phyloP scores from a whole-genome alignment of 2,888 invertebrate species.

The Dastarcus helophoroides region DNA sequence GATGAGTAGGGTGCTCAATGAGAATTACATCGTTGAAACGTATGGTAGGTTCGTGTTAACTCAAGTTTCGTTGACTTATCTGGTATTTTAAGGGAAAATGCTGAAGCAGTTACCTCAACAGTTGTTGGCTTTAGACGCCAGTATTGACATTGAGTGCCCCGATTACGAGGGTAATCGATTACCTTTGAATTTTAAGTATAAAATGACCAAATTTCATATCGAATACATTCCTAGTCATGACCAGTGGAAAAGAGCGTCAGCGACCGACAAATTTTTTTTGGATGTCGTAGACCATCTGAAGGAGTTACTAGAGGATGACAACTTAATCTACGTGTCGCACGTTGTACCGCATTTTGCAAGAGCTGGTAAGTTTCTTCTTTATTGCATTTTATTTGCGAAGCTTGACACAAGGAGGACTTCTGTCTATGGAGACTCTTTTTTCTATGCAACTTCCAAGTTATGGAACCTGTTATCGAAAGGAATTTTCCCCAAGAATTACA shows the following conservation, averaged over 20 bases:
- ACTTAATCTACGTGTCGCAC: slow-evolving; percentile 43
- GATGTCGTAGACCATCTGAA: slow-evolving; percentile 43
- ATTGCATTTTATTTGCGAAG: neutral
- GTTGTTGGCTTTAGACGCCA: slow-evolving; percentile 50
- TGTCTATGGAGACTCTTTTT: too few species aligned
- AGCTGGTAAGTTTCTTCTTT: slow-evolving; percentile 41
- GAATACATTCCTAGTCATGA: slow-evolving; percentile 46
- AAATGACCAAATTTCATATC: slow-evolving; percentile 47
- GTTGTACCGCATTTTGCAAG: slow-evolving; percentile 57
- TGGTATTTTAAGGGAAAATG: slow-evolving; percentile 21
- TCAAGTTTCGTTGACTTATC: too few species aligned
- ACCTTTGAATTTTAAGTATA: slow-evolving; percentile 35
- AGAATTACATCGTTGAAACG: slow-evolving; percentile 44
- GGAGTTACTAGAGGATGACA: slow-evolving; percentile 39
- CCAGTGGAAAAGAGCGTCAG: slow-evolving; percentile 41
- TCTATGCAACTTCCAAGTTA: too few species aligned
- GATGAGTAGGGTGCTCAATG: slow-evolving; percentile 44
- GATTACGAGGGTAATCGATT: slow-evolving; percentile 47
- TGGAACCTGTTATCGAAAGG: too few species aligned
- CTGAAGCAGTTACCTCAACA: slow-evolving; percentile 37
- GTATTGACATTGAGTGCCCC: slow-evolving; percentile 48
- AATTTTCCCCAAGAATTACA: too few species aligned
- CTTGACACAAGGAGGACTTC: too few species aligned
- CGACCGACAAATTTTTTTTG: slow-evolving; percentile 46
- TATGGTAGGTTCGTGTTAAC: slow-evolving; percentile 43